Conservation (phyloP, 2,113 vertebrate species). For the Neolamprologus caudopunctatus region DNA sequence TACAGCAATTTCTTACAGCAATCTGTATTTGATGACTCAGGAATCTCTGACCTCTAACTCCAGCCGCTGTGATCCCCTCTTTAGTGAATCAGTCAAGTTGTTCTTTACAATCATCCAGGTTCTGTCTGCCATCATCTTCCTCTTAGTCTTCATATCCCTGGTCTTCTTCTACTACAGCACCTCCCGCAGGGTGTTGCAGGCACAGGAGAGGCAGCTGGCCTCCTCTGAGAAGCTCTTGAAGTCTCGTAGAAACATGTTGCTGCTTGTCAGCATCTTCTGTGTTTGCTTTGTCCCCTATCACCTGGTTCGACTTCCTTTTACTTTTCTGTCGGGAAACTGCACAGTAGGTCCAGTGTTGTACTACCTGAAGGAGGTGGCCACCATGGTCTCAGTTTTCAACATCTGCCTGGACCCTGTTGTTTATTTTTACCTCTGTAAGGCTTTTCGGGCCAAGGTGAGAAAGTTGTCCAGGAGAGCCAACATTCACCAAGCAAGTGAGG, state of each 20-base stretch:
- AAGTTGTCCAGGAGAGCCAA: neutral
- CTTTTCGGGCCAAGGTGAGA: neutral
- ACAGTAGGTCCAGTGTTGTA: neutral
- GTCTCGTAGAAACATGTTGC: neutral
- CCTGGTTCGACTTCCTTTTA: neutral
- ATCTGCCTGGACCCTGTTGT: neutral
- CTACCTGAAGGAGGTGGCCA: neutral
- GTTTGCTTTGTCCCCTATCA: neutral
- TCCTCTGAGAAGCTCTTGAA: neutral
- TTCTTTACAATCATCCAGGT: rapidly evolving
- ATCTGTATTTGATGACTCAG: neutral
- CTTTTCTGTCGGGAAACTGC: neutral
- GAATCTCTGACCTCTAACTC: neutral
- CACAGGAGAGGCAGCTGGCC: neutral
- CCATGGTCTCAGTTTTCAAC: neutral
- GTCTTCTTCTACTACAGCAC: neutral
- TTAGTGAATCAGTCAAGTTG: neutral
- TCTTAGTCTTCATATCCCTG: neutral
- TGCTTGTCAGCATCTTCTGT: neutral
- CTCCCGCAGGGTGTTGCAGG: neutral
- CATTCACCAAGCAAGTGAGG: neutral
- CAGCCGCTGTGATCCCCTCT: neutral
- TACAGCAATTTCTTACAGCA: neutral
- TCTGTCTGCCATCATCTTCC: neutral
- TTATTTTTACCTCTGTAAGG: neutral